Evolutionary conservation across 37 sponge, comb jelly and placozoan species (phyloP).

Genomic region (Tethya wilhelma): DNA sequence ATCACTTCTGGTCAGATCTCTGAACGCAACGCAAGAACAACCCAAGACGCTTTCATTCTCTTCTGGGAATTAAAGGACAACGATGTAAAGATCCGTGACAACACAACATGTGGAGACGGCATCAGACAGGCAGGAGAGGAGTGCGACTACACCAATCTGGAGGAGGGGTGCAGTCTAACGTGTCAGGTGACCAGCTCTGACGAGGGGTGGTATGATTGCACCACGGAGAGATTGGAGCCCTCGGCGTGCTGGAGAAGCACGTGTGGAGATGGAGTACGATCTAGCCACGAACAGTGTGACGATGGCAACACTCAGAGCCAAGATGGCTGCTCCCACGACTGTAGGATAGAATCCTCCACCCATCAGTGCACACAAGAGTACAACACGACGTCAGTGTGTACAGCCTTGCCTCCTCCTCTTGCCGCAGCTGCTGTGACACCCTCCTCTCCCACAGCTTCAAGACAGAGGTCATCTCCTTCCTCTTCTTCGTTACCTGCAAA

Average conservation of each 20-base stretch:
- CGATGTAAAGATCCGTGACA: not conserved
- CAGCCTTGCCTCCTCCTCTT: not conserved
- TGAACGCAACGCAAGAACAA: not conserved
- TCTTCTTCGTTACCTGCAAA: no score
- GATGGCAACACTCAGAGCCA: constrained; percentile 26
- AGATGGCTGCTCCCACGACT: constrained; percentile 58
- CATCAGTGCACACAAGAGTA: constrained; percentile 13
- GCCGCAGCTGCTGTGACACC: not conserved
- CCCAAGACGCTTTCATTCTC: no score
- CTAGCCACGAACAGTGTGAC: constrained; percentile 66
- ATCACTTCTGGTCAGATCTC: not conserved
- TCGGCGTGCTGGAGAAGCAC: constrained; percentile 19
- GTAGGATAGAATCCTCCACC: constrained; percentile 12
- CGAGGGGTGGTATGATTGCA: constrained; percentile 37
- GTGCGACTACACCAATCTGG: constrained; percentile 45
- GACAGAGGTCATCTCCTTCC: no score
- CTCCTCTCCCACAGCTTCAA: no score
- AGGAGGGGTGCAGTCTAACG: not conserved
- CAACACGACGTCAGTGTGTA: constrained; percentile 43
- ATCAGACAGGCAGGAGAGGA: constrained; percentile 57
- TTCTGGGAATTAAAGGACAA: no score
- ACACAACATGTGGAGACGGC: constrained; percentile 67
- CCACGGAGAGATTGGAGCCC: constrained; percentile 7
- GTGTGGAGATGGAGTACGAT: constrained; percentile 66
- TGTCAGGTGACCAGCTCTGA: constrained; percentile 21